A percentile compares a stretch with the other conserved stretches of the same genome.
Conservation (phyloP, 2,888 invertebrate genomes). For the Siphlonurus alternatus region DNA sequence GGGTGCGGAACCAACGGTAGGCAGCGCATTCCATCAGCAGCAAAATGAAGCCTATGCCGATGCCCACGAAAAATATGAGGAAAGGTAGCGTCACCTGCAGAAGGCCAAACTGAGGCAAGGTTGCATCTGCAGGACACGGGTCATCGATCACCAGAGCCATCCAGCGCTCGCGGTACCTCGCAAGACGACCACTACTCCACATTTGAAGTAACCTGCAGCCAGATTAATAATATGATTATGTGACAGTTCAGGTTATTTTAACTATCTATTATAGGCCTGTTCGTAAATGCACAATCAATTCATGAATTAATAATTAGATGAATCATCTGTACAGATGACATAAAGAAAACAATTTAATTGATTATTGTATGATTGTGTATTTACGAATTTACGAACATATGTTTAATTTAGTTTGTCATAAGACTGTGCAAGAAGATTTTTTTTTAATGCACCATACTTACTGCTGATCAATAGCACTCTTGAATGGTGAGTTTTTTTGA, state of each 20-base stretch:
- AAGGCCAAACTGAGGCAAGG: neutral
- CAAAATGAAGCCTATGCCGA: neutral
- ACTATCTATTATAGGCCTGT: neutral
- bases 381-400: no score
- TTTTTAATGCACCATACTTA: no score
- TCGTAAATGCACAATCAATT: no score
- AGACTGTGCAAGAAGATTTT: no score
- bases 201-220: neutral
- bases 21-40: neutral
- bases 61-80: neutral
- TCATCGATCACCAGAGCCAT: neutral
- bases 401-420: no score
- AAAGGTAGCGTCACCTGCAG: neutral
- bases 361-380: no score
- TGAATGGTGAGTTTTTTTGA: neutral
- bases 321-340: neutral
- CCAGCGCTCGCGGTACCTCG: neutral
- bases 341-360: neutral
- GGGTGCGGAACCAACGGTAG: no score
- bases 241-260: neutral
- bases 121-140: neutral
- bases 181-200: neutral
- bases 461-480: neutral
- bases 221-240: neutral
- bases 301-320: no score